A percentile compares a stretch with the other conserved stretches of the same genome.
Evolutionary conservation across 2,888 invertebrate species (phyloP).

Genomic region (Platerodrilus igneus): DNA sequence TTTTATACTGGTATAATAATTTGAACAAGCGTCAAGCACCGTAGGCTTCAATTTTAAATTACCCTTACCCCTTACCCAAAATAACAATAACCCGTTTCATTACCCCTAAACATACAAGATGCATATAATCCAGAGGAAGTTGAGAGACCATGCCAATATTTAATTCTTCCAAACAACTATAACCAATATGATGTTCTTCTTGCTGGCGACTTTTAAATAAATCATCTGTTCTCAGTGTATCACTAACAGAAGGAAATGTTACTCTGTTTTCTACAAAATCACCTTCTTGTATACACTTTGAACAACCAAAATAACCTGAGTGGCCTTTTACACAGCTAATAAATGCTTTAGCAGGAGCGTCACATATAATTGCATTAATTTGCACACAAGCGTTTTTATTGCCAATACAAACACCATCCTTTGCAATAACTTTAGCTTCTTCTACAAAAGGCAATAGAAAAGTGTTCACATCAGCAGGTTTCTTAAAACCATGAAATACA

Average conservation of each 20-base stretch:
- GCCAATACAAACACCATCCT: too few species aligned
- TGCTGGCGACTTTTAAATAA: neutral
- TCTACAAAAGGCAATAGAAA: too few species aligned
- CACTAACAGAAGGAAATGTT: neutral
- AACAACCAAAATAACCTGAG: slow-evolving; percentile 21
- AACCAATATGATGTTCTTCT: slow-evolving; percentile 19
- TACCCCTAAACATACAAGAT: slow-evolving; percentile 27
- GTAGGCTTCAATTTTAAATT: neutral
- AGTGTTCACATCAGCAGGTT: too few species aligned
- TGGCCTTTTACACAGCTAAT: slow-evolving; percentile 22
- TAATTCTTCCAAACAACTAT: slow-evolving; percentile 21
- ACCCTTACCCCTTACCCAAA: slow-evolving; percentile 13
- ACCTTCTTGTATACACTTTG: slow-evolving; percentile 20
- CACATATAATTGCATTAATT: too few species aligned
- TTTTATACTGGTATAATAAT: slow-evolving; percentile 2
- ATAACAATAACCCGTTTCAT: slow-evolving; percentile 18
- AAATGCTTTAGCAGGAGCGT: slow-evolving; percentile 22
- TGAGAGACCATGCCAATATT: slow-evolving; percentile 27
- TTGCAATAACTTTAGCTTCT: too few species aligned
- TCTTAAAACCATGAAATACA: too few species aligned
- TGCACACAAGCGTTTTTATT: too few species aligned
- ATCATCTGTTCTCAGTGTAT: slow-evolving; percentile 1
- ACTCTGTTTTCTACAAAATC: slow-evolving; percentile 15
- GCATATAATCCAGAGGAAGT: slow-evolving; percentile 32
- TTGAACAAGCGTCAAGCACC: neutral